A percentile compares a stretch with the other conserved stretches of the same genome.
Evolutionary conservation across 2,888 invertebrate species (phyloP).

Genomic region (Rhagium mordax): DNA sequence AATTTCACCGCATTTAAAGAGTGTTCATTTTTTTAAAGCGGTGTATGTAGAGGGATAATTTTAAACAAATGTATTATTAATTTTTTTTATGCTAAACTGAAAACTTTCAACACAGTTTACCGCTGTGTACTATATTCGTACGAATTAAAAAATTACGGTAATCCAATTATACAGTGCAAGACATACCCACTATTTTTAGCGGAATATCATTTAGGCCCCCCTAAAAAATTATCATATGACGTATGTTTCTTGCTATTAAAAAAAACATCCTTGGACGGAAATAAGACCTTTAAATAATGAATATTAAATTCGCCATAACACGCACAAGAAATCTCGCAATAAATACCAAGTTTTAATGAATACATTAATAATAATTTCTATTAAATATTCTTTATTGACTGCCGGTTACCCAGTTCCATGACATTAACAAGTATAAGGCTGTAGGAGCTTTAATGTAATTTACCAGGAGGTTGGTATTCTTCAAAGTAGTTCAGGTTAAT

Average conservation of each 20-base stretch:
- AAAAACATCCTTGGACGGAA: slow-evolving; percentile 32
- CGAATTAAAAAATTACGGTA: too few relatives aligned
- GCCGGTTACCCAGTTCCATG: slow-evolving; percentile 12
- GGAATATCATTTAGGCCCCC: background rate
- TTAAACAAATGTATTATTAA: too few relatives aligned
- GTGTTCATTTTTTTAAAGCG: too few relatives aligned
- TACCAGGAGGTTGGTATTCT: background rate
- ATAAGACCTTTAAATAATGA: slow-evolving; percentile 17
- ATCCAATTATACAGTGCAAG: background rate
- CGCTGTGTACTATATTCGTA: too few relatives aligned
- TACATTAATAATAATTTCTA: slow-evolving; percentile 29
- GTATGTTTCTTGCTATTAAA: slow-evolving; percentile 14
- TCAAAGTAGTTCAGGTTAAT: background rate
- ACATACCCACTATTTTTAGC: background rate
- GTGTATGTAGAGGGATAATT: too few relatives aligned
- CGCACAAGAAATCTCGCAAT: slow-evolving; percentile 16
- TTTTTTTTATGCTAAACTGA: too few relatives aligned
- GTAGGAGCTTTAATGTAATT: background rate
- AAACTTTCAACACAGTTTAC: too few relatives aligned
- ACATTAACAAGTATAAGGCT: background rate
- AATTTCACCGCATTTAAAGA: too few relatives aligned
- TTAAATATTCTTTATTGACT: slow-evolving; percentile 7
- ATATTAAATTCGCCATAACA: slow-evolving; percentile 15
- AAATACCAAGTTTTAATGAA: slow-evolving; percentile 18
- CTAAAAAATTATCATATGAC: background rate